These are phyloP conservation scores for Acropternis orthonyx DNA, from an alignment of 2,797 vertebrate genomes.

Conservation along the genomic window DNA sequence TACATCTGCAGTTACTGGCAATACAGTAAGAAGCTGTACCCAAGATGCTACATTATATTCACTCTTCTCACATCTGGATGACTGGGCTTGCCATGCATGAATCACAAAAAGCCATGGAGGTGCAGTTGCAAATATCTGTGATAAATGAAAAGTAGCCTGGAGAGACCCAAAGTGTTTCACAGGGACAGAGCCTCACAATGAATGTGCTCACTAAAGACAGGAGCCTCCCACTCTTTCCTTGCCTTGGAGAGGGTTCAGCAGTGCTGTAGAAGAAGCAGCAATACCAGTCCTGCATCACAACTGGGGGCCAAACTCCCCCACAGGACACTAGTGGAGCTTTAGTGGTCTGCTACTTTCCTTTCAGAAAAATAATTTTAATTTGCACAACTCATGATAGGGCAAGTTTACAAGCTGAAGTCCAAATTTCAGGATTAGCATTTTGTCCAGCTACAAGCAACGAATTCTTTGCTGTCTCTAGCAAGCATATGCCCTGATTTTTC, in stretches of 20 bases:
- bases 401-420: background rate
- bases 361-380: background rate
- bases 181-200: background rate
- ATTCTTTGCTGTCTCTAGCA: background rate
- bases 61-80: background rate
- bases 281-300: background rate
- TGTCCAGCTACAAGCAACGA: background rate
- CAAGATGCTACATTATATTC: slow-evolving; percentile 26
- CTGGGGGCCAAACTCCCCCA: background rate
- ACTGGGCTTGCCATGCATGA: background rate
- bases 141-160: slow-evolving; percentile 12
- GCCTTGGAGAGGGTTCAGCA: background rate
- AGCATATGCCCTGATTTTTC: background rate
- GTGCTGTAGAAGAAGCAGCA: background rate
- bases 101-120: background rate
- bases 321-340: background rate
- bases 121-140: background rate
- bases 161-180: background rate
- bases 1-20: background rate
- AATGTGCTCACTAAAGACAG: background rate
- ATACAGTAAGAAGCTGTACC: background rate
- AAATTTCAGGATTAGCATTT: background rate
- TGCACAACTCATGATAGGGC: background rate
- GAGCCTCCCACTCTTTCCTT: background rate
- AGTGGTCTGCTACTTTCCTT: background rate